Conservation (phyloP, 2,797 vertebrate species). For the Philypnodon macrostomus region DNA sequence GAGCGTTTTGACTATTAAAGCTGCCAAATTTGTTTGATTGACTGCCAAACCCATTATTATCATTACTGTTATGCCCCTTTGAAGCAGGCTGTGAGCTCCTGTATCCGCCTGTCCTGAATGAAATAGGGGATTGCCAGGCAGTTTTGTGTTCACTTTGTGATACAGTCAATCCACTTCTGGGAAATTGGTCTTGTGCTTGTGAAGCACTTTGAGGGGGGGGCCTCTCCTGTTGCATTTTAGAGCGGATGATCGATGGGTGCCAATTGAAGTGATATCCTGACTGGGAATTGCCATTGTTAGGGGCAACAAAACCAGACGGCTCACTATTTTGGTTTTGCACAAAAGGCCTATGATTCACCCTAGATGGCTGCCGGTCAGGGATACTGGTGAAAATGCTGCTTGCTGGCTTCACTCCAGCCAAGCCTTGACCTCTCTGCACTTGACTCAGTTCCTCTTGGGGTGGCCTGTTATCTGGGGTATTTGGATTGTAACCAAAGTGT, state of each 20-base stretch:
- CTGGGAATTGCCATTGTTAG: neutral
- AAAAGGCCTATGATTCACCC: neutral
- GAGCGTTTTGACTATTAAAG: slow-evolving; percentile 12
- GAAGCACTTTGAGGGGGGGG: slow-evolving; percentile 8
- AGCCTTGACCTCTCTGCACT: neutral
- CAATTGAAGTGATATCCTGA: slow-evolving; percentile 7
- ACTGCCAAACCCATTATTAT: neutral
- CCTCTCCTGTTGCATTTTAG: slow-evolving; percentile 6
- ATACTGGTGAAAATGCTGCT: slow-evolving; percentile 6
- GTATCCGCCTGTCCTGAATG: slow-evolving; percentile 13
- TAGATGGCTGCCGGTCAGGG: neutral
- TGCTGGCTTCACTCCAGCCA: slow-evolving; percentile 5
- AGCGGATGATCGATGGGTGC: slow-evolving; percentile 1
- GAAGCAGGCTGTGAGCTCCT: slow-evolving; percentile 4
- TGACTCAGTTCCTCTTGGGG: neutral
- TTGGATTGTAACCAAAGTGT: slow-evolving; percentile 5
- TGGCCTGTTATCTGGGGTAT: neutral
- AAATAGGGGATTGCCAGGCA: slow-evolving; percentile 6
- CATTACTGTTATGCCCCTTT: slow-evolving; percentile 13
- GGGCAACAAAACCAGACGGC: neutral
- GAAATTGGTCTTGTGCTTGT: neutral
- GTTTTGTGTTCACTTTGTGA: slow-evolving; percentile 5
- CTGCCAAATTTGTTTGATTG: slow-evolving; percentile 16
- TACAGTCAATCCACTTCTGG: neutral
- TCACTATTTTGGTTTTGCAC: neutral